A percentile compares a stretch with the other conserved stretches of the same genome.
Conservation (phyloP, 2,888 invertebrate species). For the Heliconius erato region DNA sequence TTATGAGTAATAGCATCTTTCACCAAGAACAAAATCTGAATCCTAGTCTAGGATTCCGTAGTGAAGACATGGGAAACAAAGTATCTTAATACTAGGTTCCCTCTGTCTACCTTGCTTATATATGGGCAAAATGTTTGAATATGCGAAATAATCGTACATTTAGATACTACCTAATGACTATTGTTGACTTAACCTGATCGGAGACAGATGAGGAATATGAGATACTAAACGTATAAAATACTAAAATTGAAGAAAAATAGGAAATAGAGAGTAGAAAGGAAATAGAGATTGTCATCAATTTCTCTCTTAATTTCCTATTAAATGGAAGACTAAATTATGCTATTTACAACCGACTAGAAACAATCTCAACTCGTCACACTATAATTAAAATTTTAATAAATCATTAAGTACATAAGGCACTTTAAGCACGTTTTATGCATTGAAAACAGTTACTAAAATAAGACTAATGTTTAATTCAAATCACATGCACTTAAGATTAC, state of each 20-base stretch:
- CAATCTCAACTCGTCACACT: constrained; percentile 22
- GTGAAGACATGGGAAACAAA: not conserved
- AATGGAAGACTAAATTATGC: not conserved
- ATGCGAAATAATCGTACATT: not conserved
- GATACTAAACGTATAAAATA: not conserved
- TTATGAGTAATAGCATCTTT: not conserved
- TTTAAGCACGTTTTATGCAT: constrained; percentile 52
- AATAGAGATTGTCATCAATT: not conserved
- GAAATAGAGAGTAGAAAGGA: not conserved
- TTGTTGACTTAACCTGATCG: not conserved
- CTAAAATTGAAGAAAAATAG: not conserved
- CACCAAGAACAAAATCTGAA: not conserved
- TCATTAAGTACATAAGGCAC: constrained; percentile 53
- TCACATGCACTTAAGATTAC: constrained; percentile 54
- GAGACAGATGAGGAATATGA: not conserved
- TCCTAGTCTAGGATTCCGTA: not conserved
- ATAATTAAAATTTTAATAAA: constrained; percentile 52
- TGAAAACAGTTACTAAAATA: constrained; percentile 49
- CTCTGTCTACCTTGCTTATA: too few relatives aligned
- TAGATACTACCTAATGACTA: not conserved
- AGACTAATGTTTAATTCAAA: constrained; percentile 52
- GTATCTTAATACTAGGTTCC: not conserved
- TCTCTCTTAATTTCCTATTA: not conserved
- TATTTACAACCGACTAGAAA: not conserved
- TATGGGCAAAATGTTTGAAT: not conserved